Evolutionary conservation across 2,888 invertebrate genomes (phyloP), one percentile per base, ranked within the genome.

Genomic region (Cerastis leucographa): DNA sequence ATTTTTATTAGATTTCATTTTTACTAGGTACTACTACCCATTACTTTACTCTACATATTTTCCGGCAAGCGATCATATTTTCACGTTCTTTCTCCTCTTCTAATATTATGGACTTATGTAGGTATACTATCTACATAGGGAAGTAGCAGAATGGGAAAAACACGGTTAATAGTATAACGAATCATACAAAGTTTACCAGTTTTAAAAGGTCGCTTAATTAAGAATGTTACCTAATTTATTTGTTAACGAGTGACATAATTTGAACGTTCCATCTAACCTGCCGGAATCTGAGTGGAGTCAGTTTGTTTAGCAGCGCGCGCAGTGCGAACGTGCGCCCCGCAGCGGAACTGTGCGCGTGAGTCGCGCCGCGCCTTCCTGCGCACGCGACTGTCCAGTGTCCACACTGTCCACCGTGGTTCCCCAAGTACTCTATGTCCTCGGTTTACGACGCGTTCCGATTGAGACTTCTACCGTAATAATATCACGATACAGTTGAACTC

Each of bases 261-360:
- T 81, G 85, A 80, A 80, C 80, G 82, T 77, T 80, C 76, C 80
- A 71, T 85, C 80, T 78, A 85, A 83, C 83, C 68, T 83, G 80
- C 66, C 80, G 80, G 80, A 85, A 79, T 76, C 80, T 74, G 79
- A 80, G 71, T 81, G 80, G 65, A 87, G 90, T 90, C 90, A 88
- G 90, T 85, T 81, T 80, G 87, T 88, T 71, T 76, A 85, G 83
- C 71, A 89, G 87, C 90, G 91, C 89, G 92, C 92, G 87, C 91
- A 90, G 94, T 91, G 89, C 88, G 91, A 91, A 91, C 92, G 92
- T 92, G 92, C 90, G 89, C 90, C 78, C 81, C 84, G 88, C 85
- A 84, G 84, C 86, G 89, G 90, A 87, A 85, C 71, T 62, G 78
- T 73, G 85, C 81, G 88, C 85, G 85, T 79, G 76, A 85, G 87